A percentile compares a stretch with the other conserved stretches of the same genome.
Evolutionary conservation across 2,113 vertebrate genomes (phyloP).

Genomic region (Lethenteron camtschaticum): DNA sequence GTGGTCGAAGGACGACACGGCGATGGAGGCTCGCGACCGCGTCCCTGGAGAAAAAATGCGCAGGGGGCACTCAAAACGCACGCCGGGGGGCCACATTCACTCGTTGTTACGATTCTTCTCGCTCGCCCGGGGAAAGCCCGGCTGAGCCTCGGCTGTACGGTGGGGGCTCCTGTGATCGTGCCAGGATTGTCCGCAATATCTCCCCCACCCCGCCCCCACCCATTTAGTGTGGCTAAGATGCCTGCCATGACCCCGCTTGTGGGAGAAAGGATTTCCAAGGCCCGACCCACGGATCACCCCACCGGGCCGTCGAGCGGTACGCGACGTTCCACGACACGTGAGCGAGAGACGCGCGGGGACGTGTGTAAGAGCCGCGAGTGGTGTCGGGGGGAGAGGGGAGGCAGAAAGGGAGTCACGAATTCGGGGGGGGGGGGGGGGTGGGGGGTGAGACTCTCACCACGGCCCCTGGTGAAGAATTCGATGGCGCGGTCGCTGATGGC

Average conservation of each 20-base stretch:
- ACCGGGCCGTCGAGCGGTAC: background rate
- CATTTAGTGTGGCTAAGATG: too few relatives aligned
- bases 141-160: background rate
- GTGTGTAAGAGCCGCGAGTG: background rate
- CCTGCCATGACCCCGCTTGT: too few relatives aligned
- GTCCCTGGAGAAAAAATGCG: background rate
- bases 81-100: background rate
- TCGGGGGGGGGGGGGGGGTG: background rate
- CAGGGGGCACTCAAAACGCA: background rate
- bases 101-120: background rate
- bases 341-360: background rate
- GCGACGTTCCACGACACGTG: background rate
- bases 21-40: constrained; percentile 1
- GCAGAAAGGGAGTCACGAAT: too few relatives aligned
- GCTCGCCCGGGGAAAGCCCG: background rate
- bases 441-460: background rate
- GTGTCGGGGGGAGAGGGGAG: background rate
- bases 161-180: background rate
- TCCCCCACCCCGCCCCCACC: too few relatives aligned
- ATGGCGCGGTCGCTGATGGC: constrained; percentile 34
- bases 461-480: constrained; percentile 34
- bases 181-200: too few relatives aligned
- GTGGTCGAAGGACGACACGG: constrained; percentile 1
- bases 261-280: background rate
- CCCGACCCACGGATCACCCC: background rate